Percentiles rank a stretch among this genome's conserved stretches.
Conservation (phyloP, 1,140 invertebrate species). For the Penaeus chinensis region DNA sequence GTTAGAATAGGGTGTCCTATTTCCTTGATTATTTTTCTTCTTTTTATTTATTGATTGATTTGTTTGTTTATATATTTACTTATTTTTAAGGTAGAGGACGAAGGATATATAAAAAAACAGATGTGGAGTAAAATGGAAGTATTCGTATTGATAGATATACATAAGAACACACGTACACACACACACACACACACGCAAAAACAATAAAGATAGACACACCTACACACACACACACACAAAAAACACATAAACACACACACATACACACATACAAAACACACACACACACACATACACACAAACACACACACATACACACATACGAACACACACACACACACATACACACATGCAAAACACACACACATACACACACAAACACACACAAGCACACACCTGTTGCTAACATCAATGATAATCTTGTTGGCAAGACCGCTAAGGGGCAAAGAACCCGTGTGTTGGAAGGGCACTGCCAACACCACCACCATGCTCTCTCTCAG, state of each 20-base stretch:
- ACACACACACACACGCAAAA: too few relatives aligned
- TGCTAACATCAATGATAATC: conserved; percentile 57
- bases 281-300: too few relatives aligned
- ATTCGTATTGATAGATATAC: too few relatives aligned
- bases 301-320: background rate
- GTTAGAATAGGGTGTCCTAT: background rate
- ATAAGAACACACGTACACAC: too few relatives aligned
- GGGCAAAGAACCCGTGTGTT: conserved; percentile 33
- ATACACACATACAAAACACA: background rate
- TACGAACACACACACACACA: background rate
- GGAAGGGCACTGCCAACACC: conserved; percentile 51
- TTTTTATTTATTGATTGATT: too few relatives aligned
- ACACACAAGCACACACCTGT: conserved; percentile 21
- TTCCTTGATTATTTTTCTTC: too few relatives aligned
- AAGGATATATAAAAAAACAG: too few relatives aligned
- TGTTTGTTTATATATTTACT: too few relatives aligned
- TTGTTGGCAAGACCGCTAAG: conserved; percentile 20
- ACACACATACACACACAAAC: background rate
- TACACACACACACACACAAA: too few relatives aligned
- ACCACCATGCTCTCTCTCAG: conserved; percentile 32
- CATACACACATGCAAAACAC: background rate
- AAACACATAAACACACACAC: background rate
- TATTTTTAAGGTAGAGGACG: background rate
- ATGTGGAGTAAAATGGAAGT: too few relatives aligned
- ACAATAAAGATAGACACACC: too few relatives aligned